Conservation (phyloP, 2,113 vertebrate genomes). For the Malaclemys terrapin region DNA sequence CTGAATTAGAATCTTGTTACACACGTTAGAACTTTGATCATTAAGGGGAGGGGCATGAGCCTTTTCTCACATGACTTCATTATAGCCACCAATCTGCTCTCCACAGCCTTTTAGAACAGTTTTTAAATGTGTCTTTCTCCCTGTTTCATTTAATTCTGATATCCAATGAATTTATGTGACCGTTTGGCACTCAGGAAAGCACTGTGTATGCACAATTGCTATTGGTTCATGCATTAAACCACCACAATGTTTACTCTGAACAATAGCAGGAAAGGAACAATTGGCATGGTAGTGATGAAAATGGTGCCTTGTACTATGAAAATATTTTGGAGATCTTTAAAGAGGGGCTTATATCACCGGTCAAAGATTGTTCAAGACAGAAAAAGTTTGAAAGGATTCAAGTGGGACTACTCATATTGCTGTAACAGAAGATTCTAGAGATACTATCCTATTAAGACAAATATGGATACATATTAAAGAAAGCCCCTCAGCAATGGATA, state of each 20-base stretch:
- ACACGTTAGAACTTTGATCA: background rate
- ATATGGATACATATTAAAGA: too few species aligned
- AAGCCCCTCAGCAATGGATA: too few species aligned
- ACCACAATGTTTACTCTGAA: background rate
- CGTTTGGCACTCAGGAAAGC: background rate
- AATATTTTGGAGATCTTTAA: background rate
- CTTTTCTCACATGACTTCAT: background rate
- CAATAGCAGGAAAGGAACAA: background rate
- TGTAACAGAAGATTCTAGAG: background rate
- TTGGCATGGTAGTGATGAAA: too few species aligned
- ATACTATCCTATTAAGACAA: too few species aligned
- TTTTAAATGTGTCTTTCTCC: background rate
- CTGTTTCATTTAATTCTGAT: background rate
- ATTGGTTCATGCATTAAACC: background rate
- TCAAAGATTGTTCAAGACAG: too few species aligned
- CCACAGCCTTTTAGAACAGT: background rate
- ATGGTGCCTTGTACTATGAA: background rate
- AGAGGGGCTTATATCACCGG: background rate
- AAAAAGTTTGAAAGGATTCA: too few species aligned
- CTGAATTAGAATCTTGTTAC: background rate
- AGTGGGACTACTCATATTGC: background rate
- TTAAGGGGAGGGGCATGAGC: background rate
- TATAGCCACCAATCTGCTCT: background rate
- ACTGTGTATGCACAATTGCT: background rate
- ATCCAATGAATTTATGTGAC: background rate